These are phyloP conservation scores for Phaenicophaeus curvirostris DNA, from an alignment of 2,797 vertebrate genomes.

Conservation along the genomic window DNA sequence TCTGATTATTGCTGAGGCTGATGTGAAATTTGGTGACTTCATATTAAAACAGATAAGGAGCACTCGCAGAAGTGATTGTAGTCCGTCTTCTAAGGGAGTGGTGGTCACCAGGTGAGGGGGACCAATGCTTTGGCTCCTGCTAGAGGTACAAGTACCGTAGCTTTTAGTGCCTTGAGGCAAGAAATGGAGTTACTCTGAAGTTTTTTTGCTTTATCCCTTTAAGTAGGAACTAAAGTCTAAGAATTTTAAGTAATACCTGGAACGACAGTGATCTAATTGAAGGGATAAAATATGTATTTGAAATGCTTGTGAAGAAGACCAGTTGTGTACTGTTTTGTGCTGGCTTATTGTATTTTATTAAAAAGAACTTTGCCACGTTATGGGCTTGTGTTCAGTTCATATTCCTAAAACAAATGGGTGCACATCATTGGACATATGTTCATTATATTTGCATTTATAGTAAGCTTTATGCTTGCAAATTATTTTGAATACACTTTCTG, in stretches of 20 bases:
- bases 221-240: neutral
- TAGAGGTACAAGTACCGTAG: neutral
- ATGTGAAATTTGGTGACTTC: neutral
- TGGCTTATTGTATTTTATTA: neutral
- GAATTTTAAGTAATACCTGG: neutral
- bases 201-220: neutral
- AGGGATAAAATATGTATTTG: neutral
- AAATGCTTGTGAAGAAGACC: neutral
- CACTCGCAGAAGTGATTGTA: neutral
- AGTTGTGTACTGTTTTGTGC: neutral
- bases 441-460: neutral
- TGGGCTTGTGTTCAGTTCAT: neutral
- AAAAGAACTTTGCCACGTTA: neutral
- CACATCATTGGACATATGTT: neutral
- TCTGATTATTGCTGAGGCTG: neutral
- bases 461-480: neutral
- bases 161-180: neutral
- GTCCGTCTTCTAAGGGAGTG: neutral
- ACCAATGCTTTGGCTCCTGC: neutral
- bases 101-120: neutral
- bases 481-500: neutral
- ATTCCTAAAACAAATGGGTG: neutral
- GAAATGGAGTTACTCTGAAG: neutral
- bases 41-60: neutral
- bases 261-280: neutral